These are phyloP conservation scores for Hepsetus odoe DNA, from an alignment of 2,113 vertebrate genomes.

Conservation along the genomic window DNA sequence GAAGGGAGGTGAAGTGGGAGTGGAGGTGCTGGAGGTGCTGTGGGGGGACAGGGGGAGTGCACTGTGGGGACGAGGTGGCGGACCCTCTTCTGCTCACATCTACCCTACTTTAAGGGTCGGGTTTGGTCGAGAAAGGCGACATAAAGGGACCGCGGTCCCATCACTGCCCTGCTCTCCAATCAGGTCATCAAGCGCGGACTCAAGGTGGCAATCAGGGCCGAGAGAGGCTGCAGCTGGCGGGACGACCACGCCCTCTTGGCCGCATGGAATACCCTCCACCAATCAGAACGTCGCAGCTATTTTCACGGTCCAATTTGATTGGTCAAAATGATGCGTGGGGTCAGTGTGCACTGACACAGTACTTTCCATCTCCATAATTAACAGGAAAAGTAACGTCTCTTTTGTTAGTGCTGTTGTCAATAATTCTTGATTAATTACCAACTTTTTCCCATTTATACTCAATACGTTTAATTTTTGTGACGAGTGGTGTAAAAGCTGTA, in stretches of 20 bases:
- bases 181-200: slow-evolving; percentile 75
- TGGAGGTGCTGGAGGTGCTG: slow-evolving; percentile 34
- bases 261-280: slow-evolving; percentile 56
- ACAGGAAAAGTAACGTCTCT: neutral
- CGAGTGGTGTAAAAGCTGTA: too few relatives aligned
- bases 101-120: slow-evolving; percentile 58
- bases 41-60: slow-evolving; percentile 56
- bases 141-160: slow-evolving; percentile 56
- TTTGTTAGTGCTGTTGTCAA: too few relatives aligned
- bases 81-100: slow-evolving; percentile 73
- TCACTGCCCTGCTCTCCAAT: slow-evolving; percentile 69
- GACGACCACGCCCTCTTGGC: slow-evolving; percentile 57
- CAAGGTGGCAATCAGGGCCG: slow-evolving; percentile 64
- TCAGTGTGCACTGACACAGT: neutral
- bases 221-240: slow-evolving; percentile 78
- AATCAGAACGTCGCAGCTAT: slow-evolving; percentile 33
- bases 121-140: slow-evolving; percentile 12
- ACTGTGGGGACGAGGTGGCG: slow-evolving; percentile 65
- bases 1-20: slow-evolving; percentile 66
- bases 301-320: slow-evolving; percentile 28
- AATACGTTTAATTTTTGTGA: too few relatives aligned
- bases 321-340: neutral
- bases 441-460: too few relatives aligned
- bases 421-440: too few relatives aligned
- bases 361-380: neutral